Base-by-base conservation (phyloP, 2,888 invertebrate genomes). In the Stenolophus ochropezus region DNA sequence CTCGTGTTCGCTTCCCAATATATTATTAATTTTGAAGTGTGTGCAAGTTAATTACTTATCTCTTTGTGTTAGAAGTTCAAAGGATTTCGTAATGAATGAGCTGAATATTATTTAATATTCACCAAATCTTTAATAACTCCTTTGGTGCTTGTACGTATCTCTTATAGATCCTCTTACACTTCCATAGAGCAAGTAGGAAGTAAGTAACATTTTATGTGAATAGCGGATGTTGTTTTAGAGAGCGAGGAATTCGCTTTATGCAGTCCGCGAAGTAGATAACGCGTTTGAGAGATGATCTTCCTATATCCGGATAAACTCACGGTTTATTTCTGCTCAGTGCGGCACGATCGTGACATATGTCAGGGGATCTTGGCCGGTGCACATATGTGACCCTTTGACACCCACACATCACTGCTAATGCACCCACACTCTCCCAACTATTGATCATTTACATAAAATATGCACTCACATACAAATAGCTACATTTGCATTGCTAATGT, bases 231-330 rank as follows among this genome's bases (percentile, higher is more conserved):
- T 61, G 25, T 61, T 61, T 61, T 25, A 61, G 23, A 14, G 23
- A 4, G 1, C 23, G 61, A 53, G 23, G 14, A 23, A 23, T 61
- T 23, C 25, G 25, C 23, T 61, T 61, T 23, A 25, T 25, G 14
- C 25, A 25, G 25, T 25, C 21, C 25, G 23, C 20, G 61, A 61
- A 61, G 61, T 61, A 21, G 65, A 33, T 69, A 69, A 69, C 33
- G 20, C 14, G 33, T 33, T 69, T 27, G 11, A 69, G 65, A 18
- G 65, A 69, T 69, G 42, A 69, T 42, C 65, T 69, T 27, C 27
- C 65, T 33, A 69, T 33, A 69, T 69, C 65, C 65, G 65, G 33
- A 65, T 69, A 69, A 69, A 16, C 27, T 69, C 65, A 33, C 21
- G 27, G 33, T 69, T 69, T 69, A 69, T 69, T 42, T 69, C 25